Evolutionary conservation across 2,888 invertebrate genomes (phyloP).

Genomic region (Rhagonycha fulva): DNA sequence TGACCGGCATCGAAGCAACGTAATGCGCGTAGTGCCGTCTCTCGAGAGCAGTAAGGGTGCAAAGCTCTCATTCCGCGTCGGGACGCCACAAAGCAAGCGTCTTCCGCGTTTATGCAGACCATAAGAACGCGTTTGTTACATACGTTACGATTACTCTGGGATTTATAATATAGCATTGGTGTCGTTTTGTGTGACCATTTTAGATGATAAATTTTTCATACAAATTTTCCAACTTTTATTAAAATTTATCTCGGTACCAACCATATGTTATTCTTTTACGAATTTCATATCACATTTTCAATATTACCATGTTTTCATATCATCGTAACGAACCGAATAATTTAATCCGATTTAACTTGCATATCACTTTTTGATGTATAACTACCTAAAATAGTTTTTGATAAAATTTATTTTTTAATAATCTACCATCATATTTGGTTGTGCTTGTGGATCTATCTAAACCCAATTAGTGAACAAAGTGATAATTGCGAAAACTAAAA

Average conservation of each 20-base stretch:
- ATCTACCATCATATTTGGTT: background rate
- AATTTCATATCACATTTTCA: background rate
- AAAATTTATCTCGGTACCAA: background rate
- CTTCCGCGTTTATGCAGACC: conserved; percentile 5
- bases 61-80: conserved; percentile 40
- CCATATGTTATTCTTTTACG: background rate
- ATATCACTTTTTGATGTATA: background rate
- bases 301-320: background rate
- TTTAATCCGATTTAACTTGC: background rate
- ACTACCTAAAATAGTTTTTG: background rate
- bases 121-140: conserved; percentile 9
- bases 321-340: background rate
- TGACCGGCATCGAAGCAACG: conserved; percentile 19
- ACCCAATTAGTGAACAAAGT: background rate
- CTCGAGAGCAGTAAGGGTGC: conserved; percentile 27
- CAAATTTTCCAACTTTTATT: background rate
- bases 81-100: conserved; percentile 36
- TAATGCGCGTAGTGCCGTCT: conserved; percentile 29
- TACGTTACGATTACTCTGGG: conserved; percentile 6
- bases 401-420: background rate
- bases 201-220: background rate
- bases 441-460: background rate
- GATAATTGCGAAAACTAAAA: background rate
- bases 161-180: background rate
- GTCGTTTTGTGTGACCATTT: background rate